A percentile compares a stretch with the other conserved stretches of the same genome.
These are phyloP conservation scores for Lathamus discolor DNA, from an alignment of 2,113 vertebrate genomes.

Conservation along the genomic window DNA sequence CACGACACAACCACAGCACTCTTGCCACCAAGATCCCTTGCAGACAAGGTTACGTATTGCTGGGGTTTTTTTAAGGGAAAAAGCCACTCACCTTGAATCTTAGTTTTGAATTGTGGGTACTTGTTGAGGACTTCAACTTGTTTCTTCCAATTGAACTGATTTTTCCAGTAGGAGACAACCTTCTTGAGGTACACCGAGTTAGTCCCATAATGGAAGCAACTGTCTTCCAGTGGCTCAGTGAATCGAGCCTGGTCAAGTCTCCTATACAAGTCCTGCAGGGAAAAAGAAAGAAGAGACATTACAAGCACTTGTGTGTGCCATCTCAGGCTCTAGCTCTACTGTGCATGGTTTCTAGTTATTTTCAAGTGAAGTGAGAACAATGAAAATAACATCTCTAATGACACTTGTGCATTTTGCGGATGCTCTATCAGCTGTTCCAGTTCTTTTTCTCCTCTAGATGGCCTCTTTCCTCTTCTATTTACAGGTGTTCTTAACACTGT, in stretches of 20 bases:
- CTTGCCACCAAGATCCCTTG: background rate
- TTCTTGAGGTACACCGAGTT: slow-evolving; percentile 70
- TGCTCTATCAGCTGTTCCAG: background rate
- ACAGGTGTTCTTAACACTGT: background rate
- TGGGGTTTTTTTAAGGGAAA: background rate
- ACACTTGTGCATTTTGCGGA: background rate
- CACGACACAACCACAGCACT: background rate
- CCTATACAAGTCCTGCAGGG: slow-evolving; percentile 71
- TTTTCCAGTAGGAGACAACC: slow-evolving; percentile 78
- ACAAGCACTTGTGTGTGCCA: background rate
- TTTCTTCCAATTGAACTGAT: slow-evolving; percentile 78
- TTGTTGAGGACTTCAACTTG: slow-evolving; percentile 78
- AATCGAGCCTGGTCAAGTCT: slow-evolving; percentile 72
- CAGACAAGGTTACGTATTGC: background rate
- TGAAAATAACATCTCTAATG: background rate
- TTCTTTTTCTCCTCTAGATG: slow-evolving; percentile 19
- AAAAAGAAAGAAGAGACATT: background rate
- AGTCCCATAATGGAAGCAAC: slow-evolving; percentile 76
- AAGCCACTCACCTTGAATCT: slow-evolving; percentile 76
- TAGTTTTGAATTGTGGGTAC: slow-evolving; percentile 82
- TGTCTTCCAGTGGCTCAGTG: slow-evolving; percentile 70
- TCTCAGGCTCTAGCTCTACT: background rate
- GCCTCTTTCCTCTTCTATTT: slow-evolving; percentile 19
- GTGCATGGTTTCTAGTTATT: background rate
- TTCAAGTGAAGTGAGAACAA: background rate